These are phyloP conservation scores for Rousettus madagascariensis DNA, from an alignment of 2,797 vertebrate genomes.

Conservation along the genomic window DNA sequence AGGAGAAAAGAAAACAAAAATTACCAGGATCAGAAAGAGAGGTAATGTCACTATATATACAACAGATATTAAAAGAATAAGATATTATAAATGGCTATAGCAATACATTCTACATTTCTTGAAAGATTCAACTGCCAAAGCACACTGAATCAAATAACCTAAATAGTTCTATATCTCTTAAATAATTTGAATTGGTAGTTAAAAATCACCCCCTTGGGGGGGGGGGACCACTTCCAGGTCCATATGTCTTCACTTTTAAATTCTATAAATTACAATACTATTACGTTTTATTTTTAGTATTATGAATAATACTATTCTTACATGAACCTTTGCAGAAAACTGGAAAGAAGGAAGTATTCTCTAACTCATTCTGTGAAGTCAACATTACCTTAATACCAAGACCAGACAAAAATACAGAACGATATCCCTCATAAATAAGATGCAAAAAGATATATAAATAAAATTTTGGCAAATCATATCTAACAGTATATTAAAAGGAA, in stretches of 20 bases:
- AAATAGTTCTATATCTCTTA: not conserved
- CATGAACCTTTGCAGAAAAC: not conserved
- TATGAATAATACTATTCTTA: not conserved
- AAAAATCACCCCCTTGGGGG: not conserved
- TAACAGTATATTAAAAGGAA: not conserved
- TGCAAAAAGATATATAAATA: not conserved
- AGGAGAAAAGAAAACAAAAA: not conserved
- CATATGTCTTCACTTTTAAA: not conserved
- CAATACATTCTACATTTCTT: not conserved
- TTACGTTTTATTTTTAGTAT: no score
- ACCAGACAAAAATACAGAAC: not conserved
- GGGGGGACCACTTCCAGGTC: not conserved
- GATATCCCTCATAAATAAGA: not conserved
- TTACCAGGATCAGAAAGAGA: not conserved
- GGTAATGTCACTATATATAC: not conserved
- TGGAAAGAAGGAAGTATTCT: slow-evolving; percentile 14
- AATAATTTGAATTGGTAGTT: not conserved
- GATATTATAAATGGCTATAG: not conserved
- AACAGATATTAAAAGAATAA: not conserved
- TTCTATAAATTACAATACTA: not conserved
- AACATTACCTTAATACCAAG: not conserved
- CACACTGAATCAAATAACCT: not conserved
- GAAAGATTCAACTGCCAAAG: not conserved
- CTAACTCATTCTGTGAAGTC: not conserved
- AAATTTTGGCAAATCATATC: not conserved